Evolutionary conservation across 2,797 vertebrate genomes (phyloP).

Genomic region (Jordanella pulchra): DNA sequence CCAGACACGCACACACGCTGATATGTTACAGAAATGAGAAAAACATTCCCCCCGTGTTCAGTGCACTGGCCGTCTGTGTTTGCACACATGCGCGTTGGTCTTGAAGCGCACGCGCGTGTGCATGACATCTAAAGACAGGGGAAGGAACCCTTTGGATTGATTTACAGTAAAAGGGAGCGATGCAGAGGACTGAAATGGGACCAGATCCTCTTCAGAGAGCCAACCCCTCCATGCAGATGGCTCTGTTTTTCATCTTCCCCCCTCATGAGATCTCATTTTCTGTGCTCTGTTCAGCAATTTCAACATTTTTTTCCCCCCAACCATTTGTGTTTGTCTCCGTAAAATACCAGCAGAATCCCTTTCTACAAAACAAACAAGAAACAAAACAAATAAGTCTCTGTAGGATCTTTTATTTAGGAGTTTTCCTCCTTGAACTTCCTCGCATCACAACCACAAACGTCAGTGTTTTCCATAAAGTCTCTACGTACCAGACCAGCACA

Average conservation of each 20-base stretch:
- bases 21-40: constrained; percentile 59
- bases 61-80: constrained; percentile 37
- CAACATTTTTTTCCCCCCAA: constrained; percentile 30
- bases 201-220: constrained; percentile 74
- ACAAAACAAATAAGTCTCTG: constrained; percentile 67
- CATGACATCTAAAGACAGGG: constrained; percentile 37
- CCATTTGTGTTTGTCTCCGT: constrained; percentile 70
- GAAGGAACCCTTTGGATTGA: constrained; percentile 47
- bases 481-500: neutral
- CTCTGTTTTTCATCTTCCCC: constrained; percentile 76
- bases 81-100: constrained; percentile 35
- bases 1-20: constrained; percentile 50
- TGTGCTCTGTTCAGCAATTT: constrained; percentile 68
- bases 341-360: constrained; percentile 71
- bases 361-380: constrained; percentile 74
- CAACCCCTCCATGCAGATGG: constrained; percentile 75
- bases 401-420: constrained; percentile 45
- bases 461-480: neutral
- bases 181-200: constrained; percentile 75
- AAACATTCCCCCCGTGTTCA: constrained; percentile 43
- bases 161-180: constrained; percentile 73
- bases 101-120: constrained; percentile 21
- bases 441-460: neutral
- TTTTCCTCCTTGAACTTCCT: neutral
- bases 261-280: constrained; percentile 79